phyloP scores from a whole-genome alignment of 92 coral and sea anemone species.

The Epizoanthus illoricatus region DNA sequence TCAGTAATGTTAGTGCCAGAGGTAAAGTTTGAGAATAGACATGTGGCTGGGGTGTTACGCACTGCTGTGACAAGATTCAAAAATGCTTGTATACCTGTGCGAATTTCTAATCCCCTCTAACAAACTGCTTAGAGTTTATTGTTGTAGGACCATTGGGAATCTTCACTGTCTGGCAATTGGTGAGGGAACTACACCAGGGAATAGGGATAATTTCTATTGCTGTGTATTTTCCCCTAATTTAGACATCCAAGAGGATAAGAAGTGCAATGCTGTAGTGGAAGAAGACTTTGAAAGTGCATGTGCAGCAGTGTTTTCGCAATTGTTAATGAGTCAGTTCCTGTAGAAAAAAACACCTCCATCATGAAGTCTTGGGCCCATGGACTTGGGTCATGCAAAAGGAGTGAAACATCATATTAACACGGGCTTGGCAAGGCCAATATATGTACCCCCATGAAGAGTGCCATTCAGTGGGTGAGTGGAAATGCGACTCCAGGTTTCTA shows the following conservation, averaged over 20 bases:
- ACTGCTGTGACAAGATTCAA: too few relatives aligned
- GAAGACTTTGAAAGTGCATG: not conserved
- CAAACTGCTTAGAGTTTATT: too few relatives aligned
- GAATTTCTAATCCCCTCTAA: not conserved
- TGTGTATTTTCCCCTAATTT: not conserved
- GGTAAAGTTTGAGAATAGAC: too few relatives aligned
- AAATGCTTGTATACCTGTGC: too few relatives aligned
- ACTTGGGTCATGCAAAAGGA: constrained; percentile 31
- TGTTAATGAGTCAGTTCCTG: constrained; percentile 13
- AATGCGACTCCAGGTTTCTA: constrained; percentile 28
- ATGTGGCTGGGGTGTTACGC: too few relatives aligned
- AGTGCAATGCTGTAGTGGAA: not conserved
- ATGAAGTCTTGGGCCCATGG: constrained; percentile 18
- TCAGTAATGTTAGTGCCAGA: too few relatives aligned
- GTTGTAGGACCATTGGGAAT: not conserved
- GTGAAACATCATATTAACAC: constrained; percentile 21
- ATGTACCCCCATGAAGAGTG: not conserved
- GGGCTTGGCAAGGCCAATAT: constrained; percentile 27
- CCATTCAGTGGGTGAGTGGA: constrained; percentile 23
- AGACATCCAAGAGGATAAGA: not conserved
- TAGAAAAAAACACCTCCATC: constrained; percentile 14
- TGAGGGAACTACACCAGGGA: not conserved
- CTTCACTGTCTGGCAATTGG: not conserved
- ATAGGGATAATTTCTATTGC: not conserved
- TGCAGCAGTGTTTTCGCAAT: not conserved